phyloP scores from a whole-genome alignment of 2,113 vertebrate species.

The Cyanistes caeruleus region DNA sequence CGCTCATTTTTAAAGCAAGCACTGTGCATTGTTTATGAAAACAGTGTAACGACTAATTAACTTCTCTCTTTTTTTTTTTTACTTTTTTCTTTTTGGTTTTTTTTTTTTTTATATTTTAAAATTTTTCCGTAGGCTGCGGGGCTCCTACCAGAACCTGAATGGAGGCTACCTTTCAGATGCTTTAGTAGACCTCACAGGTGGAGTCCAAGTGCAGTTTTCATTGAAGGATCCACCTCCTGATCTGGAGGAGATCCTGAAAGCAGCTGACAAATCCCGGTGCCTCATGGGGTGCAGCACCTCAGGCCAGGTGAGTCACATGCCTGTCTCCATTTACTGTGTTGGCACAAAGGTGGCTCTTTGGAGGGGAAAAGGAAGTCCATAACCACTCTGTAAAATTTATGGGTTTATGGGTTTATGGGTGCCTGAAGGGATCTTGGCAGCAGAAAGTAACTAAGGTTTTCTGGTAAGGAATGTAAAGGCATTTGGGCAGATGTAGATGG shows the following conservation, averaged over 20 bases:
- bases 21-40: background rate
- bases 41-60: background rate
- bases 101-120: background rate
- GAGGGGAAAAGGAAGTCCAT: background rate
- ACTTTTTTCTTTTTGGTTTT: too few species aligned
- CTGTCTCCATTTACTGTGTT: background rate
- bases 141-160: slow-evolving; percentile 86
- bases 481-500: background rate
- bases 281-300: slow-evolving; percentile 85
- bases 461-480: background rate
- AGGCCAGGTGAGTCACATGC: slow-evolving; percentile 64
- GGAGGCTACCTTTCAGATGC: slow-evolving; percentile 83
- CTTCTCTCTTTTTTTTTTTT: background rate
- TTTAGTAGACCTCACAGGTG: slow-evolving; percentile 89
- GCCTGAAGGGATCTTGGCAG: background rate
- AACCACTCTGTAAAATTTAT: background rate
- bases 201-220: slow-evolving; percentile 76
- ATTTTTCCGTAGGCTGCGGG: slow-evolving; percentile 75
- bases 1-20: background rate
- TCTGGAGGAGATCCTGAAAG: slow-evolving; percentile 76
- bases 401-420: background rate
- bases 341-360: background rate
- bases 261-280: slow-evolving; percentile 69
- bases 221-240: slow-evolving; percentile 58
- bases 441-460: background rate